A percentile compares a stretch with the other conserved stretches of the same genome.
Conservation (phyloP, 2,797 vertebrate species). For the Lagodon rhomboides region DNA sequence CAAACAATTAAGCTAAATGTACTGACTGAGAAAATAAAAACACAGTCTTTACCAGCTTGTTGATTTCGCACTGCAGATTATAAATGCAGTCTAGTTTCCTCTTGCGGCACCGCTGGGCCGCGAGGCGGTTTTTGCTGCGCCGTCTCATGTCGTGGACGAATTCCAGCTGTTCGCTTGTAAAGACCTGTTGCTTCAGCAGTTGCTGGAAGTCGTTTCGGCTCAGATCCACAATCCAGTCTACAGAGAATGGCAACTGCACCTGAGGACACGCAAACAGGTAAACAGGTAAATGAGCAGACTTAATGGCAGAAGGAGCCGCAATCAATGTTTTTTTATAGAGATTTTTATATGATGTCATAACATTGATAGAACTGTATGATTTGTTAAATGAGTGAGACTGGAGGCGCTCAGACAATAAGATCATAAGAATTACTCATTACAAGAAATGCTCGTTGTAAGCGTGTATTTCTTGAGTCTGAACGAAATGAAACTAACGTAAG, state of each 20-base stretch:
- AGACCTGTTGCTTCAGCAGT: constrained; percentile 92
- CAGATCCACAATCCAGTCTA: constrained; percentile 91
- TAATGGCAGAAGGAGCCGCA: neutral
- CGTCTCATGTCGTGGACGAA: constrained; percentile 95
- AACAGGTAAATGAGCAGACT: neutral
- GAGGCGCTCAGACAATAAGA: neutral
- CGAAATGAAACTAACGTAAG: neutral
- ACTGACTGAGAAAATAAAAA: neutral
- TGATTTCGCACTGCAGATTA: constrained; percentile 95
- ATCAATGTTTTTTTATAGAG: neutral
- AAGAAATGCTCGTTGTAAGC: neutral
- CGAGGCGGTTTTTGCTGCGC: constrained; percentile 96
- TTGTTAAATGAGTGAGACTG: neutral
- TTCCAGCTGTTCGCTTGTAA: constrained; percentile 93
- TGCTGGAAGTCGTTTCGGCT: constrained; percentile 96
- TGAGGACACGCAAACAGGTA: constrained; percentile 60
- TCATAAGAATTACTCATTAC: neutral
- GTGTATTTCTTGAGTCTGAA: neutral
- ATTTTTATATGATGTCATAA: neutral
- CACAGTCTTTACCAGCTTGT: constrained; percentile 89
- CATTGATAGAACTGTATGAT: neutral
- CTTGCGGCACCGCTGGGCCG: constrained; percentile 97
- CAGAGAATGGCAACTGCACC: constrained; percentile 93
- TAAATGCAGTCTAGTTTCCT: constrained; percentile 97
- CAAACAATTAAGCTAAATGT: neutral